Base-by-base conservation (phyloP, 2,113 vertebrate species). In the Dendrocopos noguchii region DNA sequence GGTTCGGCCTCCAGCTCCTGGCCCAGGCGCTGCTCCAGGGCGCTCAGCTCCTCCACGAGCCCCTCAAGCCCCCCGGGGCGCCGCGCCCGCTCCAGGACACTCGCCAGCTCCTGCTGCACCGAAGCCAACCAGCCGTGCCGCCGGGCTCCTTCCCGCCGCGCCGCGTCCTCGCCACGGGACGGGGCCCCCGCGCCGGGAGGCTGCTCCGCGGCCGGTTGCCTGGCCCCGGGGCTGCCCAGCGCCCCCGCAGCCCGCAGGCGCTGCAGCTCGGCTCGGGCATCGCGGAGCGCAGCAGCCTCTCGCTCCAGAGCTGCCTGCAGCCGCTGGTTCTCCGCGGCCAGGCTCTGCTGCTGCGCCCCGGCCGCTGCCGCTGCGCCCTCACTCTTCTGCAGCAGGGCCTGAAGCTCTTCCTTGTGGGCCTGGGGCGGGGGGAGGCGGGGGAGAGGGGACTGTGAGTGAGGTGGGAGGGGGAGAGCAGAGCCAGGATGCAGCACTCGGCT, bases 331-430 rank as follows among this genome's bases (percentile, higher is more conserved):
- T 98, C 96, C 0, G 90, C 80, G 0, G 88, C 93, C 78, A 97
- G 20, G 8, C 16, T 71, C 68, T 67, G 81, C 34, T 68, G 88
- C 75, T 83, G 90, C 1, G n/a, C 71, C 28, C 91, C 90, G 0
- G 82, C 67, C 0, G 31, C 90, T 3, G 92, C 91, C 0, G 34
- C 94, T 14, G 93, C 83, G 0, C 92, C 78, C 36, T 94, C 81
- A 0, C 86, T 90, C 71, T 44, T 94, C 22, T 6, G 88, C 76
- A 98, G 87, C 88, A 98, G 79, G 0, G 27, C 52, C 53, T 27
- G 96, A 10, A 98, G 97, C 52, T 98, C 98, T 6, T 98, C 97
- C 73, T 98, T 98, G 91, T 98, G 98, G 9, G 95, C 94, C 98
- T 98, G 72, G 6, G 39, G 67, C 18, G 56, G 9, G 9, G 47